A percentile compares a stretch with the other conserved stretches of the same genome.
phyloP scores from a whole-genome alignment of 2,113 vertebrate species.

The Synodontis membranacea region DNA sequence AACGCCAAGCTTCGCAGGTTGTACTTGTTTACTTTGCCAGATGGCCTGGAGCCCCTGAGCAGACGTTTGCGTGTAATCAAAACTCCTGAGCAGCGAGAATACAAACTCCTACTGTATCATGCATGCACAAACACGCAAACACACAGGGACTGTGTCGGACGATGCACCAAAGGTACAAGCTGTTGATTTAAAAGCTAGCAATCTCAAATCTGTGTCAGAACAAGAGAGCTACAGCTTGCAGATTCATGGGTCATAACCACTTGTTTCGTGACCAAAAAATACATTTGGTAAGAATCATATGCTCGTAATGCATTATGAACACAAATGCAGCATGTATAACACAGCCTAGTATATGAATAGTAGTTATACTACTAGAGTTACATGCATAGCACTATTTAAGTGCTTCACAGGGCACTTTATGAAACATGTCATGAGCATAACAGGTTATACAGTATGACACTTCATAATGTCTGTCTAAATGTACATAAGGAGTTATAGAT shows the following conservation, averaged over 20 bases:
- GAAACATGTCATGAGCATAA: neutral
- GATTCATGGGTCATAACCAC: neutral
- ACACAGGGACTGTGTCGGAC: neutral
- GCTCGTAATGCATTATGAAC: neutral
- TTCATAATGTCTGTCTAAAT: too few species aligned
- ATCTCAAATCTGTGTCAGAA: neutral
- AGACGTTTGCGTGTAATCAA: conserved; percentile 45
- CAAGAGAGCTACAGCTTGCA: neutral
- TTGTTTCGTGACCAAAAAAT: neutral
- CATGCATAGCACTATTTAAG: neutral
- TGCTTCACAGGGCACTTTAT: too few species aligned
- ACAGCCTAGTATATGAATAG: neutral
- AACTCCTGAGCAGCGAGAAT: conserved; percentile 25
- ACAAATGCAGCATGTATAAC: neutral
- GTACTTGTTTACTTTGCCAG: conserved; percentile 52
- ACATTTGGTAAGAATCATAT: neutral
- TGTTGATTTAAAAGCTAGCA: neutral
- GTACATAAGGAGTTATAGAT: too few species aligned
- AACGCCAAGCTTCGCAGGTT: conserved; percentile 40
- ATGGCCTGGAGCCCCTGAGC: conserved; percentile 47
- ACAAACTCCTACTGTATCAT: neutral
- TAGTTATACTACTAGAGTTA: neutral
- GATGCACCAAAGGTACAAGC: neutral
- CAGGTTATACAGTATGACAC: too few species aligned
- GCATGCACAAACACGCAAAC: neutral